phyloP scores from a whole-genome alignment of 2,888 invertebrate genomes.

The Acrobasis consociella region DNA sequence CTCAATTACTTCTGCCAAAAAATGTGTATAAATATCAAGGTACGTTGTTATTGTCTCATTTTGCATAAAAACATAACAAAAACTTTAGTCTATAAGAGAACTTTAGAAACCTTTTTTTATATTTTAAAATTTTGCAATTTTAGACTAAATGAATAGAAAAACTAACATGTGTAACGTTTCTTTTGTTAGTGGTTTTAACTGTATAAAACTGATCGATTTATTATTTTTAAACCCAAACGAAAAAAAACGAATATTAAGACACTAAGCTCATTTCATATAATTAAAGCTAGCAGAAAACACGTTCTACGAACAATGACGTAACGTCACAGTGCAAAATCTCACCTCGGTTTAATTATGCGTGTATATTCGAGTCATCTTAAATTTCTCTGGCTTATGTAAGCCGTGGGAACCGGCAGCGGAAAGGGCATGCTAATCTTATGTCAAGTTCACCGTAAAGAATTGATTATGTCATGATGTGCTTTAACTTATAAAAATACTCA shows the following conservation, averaged over 20 bases:
- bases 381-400: constrained; percentile 13
- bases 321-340: constrained; percentile 11
- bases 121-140: no score
- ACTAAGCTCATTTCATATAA: neutral
- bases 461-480: constrained; percentile 4
- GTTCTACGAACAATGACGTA: neutral
- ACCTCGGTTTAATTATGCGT: constrained; percentile 8
- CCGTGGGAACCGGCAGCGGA: constrained; percentile 12
- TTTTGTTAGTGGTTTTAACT: no score
- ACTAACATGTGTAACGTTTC: no score
- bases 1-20: no score
- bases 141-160: no score
- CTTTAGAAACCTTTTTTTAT: no score
- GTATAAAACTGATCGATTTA: no score
- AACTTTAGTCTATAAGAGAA: no score
- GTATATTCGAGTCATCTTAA: constrained; percentile 10
- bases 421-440: constrained; percentile 8
- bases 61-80: no score
- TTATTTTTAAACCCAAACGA: no score
- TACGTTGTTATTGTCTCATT: no score
- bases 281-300: neutral
- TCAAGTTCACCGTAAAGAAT: constrained; percentile 9
- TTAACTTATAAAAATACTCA: neutral
- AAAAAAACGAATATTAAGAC: neutral
- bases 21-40: no score